phyloP scores from a whole-genome alignment of 2,797 vertebrate species.

The Liasis olivaceus region DNA sequence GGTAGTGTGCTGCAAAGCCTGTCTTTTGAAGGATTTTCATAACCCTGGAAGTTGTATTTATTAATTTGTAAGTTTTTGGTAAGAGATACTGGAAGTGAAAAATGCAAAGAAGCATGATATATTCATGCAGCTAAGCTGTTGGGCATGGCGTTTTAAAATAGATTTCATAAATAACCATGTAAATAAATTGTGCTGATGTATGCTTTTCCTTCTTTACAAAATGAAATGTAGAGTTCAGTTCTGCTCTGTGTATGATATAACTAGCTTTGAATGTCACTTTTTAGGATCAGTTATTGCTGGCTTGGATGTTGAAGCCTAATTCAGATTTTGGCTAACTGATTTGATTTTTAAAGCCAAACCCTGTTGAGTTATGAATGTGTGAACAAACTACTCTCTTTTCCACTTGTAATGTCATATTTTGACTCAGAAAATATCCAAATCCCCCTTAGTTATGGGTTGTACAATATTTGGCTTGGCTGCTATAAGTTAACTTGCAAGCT shows the following conservation, averaged over 20 bases:
- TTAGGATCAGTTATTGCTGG: neutral
- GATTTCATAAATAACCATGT: neutral
- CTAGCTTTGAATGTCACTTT: neutral
- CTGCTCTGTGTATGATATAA: neutral
- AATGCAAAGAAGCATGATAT: neutral
- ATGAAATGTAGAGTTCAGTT: neutral
- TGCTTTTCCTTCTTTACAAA: slow-evolving; percentile 35
- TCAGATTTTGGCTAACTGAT: neutral
- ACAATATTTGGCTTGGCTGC: slow-evolving; percentile 34
- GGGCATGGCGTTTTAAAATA: neutral
- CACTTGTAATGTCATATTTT: slow-evolving; percentile 8
- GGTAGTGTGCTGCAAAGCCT: no score
- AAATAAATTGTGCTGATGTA: neutral
- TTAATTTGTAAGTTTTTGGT: neutral
- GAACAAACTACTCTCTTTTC: slow-evolving; percentile 5
- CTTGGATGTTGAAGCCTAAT: neutral
- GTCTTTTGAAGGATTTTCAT: no score
- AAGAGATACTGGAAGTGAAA: neutral
- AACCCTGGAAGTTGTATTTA: no score
- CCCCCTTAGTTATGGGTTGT: slow-evolving; percentile 15
- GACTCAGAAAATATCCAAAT: slow-evolving; percentile 18
- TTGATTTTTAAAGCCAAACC: neutral
- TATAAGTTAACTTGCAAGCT: slow-evolving; percentile 1
- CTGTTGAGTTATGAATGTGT: slow-evolving; percentile 19
- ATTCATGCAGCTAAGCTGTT: neutral